Percentiles rank a stretch among this genome's conserved stretches.
These are phyloP conservation scores for Mnemiopsis leidyi DNA, from an alignment of 37 sponge, comb jelly and placozoan genomes.

Conservation along the genomic window DNA sequence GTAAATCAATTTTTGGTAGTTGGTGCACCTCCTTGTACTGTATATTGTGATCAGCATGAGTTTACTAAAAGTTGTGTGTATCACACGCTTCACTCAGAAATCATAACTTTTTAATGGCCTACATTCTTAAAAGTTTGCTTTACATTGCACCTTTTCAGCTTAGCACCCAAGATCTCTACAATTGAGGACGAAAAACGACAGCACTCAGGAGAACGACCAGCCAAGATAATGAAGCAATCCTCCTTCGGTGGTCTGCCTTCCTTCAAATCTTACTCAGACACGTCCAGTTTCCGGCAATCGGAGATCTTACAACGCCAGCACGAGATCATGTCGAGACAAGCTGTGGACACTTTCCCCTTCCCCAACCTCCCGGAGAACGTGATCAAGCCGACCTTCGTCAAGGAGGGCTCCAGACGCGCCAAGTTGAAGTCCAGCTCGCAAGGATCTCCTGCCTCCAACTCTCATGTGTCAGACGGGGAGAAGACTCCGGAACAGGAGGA, in stretches of 20 bases:
- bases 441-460: constrained; percentile 51
- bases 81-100: too few relatives aligned
- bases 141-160: neutral
- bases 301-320: constrained; percentile 54
- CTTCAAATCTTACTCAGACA: neutral
- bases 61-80: too few relatives aligned
- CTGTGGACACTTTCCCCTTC: constrained; percentile 53
- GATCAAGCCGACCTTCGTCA: constrained; percentile 56
- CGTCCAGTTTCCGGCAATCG: constrained; percentile 17
- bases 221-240: constrained; percentile 20
- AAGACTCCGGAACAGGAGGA: constrained; percentile 41
- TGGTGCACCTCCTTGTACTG: too few relatives aligned
- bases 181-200: constrained; percentile 16
- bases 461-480: neutral
- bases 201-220: neutral
- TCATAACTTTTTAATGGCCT: too few relatives aligned
- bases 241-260: neutral
- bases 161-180: neutral
- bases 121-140: too few relatives aligned
- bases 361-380: constrained; percentile 45
- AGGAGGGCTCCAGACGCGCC: neutral
- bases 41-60: too few relatives aligned
- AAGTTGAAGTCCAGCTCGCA: constrained; percentile 39
- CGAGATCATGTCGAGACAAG: constrained; percentile 19
- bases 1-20: too few relatives aligned